Conservation (phyloP, 2,113 vertebrate genomes). For the Myrmecobius fasciatus region DNA sequence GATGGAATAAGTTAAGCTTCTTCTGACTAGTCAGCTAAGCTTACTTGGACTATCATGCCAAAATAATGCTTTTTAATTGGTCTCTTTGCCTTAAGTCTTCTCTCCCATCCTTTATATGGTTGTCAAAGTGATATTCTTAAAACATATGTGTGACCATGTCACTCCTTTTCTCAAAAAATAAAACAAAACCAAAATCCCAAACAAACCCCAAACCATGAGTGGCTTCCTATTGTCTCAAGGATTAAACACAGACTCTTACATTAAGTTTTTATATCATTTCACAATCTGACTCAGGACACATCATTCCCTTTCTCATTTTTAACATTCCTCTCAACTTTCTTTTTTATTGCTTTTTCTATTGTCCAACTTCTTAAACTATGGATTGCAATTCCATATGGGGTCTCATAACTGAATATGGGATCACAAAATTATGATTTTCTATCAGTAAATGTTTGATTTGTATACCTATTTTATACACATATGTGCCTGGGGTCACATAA, state of each 20-base stretch:
- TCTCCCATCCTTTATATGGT: background rate
- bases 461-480: too few relatives aligned
- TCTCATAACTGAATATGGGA: too few relatives aligned
- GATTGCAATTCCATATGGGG: too few relatives aligned
- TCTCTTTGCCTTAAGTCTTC: background rate
- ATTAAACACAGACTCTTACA: background rate
- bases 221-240: background rate
- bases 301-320: background rate
- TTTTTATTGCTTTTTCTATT: background rate
- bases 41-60: background rate
- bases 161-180: background rate
- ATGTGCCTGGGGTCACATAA: too few relatives aligned
- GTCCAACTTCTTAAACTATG: too few relatives aligned
- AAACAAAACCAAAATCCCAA: too few relatives aligned
- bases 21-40: background rate
- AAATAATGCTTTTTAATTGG: conserved; percentile 46
- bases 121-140: background rate
- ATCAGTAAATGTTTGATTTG: too few relatives aligned
- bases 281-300: background rate
- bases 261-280: background rate
- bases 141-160: background rate
- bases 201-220: background rate
- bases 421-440: too few relatives aligned
- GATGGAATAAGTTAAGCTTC: conserved; percentile 12
- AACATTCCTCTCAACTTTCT: background rate